phyloP scores from a whole-genome alignment of 2,888 invertebrate species.

The Choreutis nemorana region DNA sequence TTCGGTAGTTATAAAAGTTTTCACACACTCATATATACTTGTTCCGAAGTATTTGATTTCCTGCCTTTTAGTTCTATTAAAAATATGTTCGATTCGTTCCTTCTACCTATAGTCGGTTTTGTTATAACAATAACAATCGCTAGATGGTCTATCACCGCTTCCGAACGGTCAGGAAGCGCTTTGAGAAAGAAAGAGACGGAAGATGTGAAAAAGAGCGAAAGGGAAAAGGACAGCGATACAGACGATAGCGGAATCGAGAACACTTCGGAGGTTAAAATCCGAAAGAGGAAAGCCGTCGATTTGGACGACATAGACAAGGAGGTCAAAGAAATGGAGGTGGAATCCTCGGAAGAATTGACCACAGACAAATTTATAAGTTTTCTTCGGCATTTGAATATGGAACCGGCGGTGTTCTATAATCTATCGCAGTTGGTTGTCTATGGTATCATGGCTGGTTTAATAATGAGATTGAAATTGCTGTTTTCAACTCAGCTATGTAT shows the following conservation, averaged over 20 bases:
- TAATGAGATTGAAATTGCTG: constrained; percentile 82
- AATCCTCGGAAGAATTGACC: constrained; percentile 9
- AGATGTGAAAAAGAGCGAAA: constrained; percentile 12
- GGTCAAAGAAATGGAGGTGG: constrained; percentile 20
- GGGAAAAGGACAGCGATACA: constrained; percentile 30
- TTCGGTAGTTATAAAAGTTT: constrained; percentile 73
- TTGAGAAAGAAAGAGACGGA: constrained; percentile 9
- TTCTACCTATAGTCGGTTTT: constrained; percentile 66
- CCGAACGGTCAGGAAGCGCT: constrained; percentile 12
- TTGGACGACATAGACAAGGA: constrained; percentile 23
- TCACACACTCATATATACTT: constrained; percentile 80
- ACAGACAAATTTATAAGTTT: constrained; percentile 20
- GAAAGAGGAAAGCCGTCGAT: constrained; percentile 20
- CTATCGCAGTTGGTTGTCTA: constrained; percentile 76
- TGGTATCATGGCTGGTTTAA: constrained; percentile 74
- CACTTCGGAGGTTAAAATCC: constrained; percentile 44
- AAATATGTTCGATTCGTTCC: constrained; percentile 57
- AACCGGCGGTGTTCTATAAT: constrained; percentile 72
- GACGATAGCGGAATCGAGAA: constrained; percentile 65
- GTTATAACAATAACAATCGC: constrained; percentile 33
- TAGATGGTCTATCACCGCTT: constrained; percentile 30
- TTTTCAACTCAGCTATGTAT: constrained; percentile 82
- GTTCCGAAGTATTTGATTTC: constrained; percentile 80
- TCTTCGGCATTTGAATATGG: constrained; percentile 38
- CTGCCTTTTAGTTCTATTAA: constrained; percentile 62